A percentile compares a stretch with the other conserved stretches of the same genome.
These are phyloP conservation scores for Pristionchus japonicus DNA, from an alignment of 2,888 invertebrate species.

Conservation along the genomic window DNA sequence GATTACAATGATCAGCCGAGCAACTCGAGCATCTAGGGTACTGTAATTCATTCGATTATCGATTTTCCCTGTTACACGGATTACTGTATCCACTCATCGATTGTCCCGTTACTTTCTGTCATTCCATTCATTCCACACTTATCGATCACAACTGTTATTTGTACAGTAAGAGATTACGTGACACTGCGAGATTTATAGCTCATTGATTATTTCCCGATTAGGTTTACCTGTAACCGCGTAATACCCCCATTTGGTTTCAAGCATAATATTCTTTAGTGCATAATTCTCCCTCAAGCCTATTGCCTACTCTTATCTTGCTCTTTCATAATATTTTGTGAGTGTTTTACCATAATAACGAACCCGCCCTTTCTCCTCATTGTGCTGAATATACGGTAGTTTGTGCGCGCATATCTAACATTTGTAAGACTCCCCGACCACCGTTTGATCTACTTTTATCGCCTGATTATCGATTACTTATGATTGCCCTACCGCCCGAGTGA, in stretches of 20 bases:
- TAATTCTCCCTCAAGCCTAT: background rate
- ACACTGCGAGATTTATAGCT: background rate
- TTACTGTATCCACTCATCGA: too few species aligned
- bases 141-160: too few species aligned
- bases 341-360: constrained; percentile 9
- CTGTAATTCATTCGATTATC: background rate
- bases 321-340: constrained; percentile 13
- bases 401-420: constrained; percentile 1
- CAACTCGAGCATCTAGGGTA: constrained; percentile 19
- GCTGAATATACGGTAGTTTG: background rate
- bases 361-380: background rate
- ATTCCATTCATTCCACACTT: too few species aligned
- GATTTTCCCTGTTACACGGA: background rate
- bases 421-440: background rate
- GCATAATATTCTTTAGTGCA: background rate
- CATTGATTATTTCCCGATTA: background rate
- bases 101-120: too few species aligned
- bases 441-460: background rate
- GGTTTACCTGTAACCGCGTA: background rate
- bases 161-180: background rate
- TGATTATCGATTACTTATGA: background rate
- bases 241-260: background rate
- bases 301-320: background rate
- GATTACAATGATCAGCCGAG: constrained; percentile 25
- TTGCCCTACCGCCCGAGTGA: background rate